Conservation (phyloP, 2,113 vertebrate genomes). For the Ophthalmolycus amberensis region DNA sequence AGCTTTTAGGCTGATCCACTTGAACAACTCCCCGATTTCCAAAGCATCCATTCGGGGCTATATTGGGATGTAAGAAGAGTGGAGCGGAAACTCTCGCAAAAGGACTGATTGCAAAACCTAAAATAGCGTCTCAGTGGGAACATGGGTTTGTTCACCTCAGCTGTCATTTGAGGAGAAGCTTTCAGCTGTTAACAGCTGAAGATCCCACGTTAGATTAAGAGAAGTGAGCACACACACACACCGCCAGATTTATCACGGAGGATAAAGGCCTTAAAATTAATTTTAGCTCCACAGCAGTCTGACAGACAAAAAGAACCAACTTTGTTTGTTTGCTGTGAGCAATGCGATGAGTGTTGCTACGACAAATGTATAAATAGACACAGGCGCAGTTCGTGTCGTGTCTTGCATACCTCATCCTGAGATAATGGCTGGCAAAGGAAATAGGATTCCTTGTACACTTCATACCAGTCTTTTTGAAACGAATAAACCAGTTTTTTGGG, state of each 20-base stretch:
- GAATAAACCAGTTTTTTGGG: neutral
- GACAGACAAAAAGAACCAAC: neutral
- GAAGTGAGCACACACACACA: conserved; percentile 13
- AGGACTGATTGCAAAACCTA: conserved; percentile 61
- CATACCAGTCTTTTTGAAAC: neutral
- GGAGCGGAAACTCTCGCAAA: conserved; percentile 70
- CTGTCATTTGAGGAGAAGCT: conserved; percentile 65
- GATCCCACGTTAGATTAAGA: conserved; percentile 35
- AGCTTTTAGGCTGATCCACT: conserved; percentile 43
- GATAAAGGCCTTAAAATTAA: conserved; percentile 10
- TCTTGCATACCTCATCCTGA: conserved; percentile 2
- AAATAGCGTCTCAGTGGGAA: conserved; percentile 70
- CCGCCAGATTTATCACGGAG: conserved; percentile 1
- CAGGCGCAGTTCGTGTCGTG: neutral
- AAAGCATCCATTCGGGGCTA: conserved; percentile 71
- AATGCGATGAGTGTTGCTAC: conserved; percentile 7
- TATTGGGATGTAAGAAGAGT: conserved; percentile 75
- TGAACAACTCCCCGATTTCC: conserved; percentile 55
- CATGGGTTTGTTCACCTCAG: conserved; percentile 64
- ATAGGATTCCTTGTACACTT: too few relatives aligned
- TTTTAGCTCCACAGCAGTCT: conserved; percentile 26
- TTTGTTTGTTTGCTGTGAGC: conserved; percentile 30
- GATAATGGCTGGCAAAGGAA: neutral
- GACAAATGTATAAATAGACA: conserved; percentile 19
- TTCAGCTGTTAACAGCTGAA: conserved; percentile 63